Conservation (phyloP, 2,113 vertebrate genomes). For the Brienomyrus brachyistius region DNA sequence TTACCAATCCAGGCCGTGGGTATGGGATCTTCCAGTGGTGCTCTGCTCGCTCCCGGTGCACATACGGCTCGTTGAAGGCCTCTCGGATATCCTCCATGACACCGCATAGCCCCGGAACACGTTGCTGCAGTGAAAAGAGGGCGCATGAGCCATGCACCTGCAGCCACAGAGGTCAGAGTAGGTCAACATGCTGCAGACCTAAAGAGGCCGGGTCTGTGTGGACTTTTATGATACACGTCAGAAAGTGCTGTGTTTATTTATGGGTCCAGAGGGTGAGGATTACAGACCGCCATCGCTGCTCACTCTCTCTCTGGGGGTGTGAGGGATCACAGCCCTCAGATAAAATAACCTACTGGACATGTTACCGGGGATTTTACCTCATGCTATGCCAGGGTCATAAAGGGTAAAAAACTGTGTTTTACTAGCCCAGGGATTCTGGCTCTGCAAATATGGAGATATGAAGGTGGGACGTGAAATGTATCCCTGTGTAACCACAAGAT, state of each 20-base stretch:
- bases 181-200: neutral
- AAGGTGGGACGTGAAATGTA: neutral
- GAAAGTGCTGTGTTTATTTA: neutral
- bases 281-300: neutral
- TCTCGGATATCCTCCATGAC: constrained; percentile 63
- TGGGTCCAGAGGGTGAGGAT: neutral
- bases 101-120: constrained; percentile 88
- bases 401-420: neutral
- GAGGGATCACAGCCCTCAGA: neutral
- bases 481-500: neutral
- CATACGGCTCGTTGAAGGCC: constrained; percentile 74
- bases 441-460: neutral
- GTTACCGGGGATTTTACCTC: neutral
- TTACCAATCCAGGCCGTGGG: constrained; percentile 91
- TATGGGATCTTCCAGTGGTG: constrained; percentile 93
- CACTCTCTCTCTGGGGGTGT: too few species aligned
- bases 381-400: neutral
- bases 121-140: constrained; percentile 48
- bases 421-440: neutral
- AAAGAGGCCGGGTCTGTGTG: neutral
- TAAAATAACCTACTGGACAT: neutral
- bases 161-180: neutral
- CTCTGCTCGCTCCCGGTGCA: too few species aligned
- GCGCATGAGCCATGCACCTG: neutral
- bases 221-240: neutral